Percentiles rank a stretch among this genome's conserved stretches.
These are phyloP conservation scores for Palythoa grandis DNA, from an alignment of 92 coral and sea anemone species.

Conservation along the genomic window DNA sequence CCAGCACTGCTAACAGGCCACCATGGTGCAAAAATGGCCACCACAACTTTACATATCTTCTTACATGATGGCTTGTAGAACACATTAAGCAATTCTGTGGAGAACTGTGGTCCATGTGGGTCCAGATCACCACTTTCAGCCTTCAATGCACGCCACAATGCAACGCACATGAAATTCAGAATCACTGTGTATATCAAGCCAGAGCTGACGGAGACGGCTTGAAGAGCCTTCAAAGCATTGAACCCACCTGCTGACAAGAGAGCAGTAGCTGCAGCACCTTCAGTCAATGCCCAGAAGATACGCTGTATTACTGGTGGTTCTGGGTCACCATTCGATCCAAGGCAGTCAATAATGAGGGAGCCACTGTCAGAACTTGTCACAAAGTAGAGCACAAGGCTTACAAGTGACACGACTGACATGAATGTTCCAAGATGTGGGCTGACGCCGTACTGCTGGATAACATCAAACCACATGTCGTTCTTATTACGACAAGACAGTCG, in stretches of 20 bases:
- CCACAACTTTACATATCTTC: constrained; percentile 39
- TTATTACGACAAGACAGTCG: constrained; percentile 54
- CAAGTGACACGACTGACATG: constrained; percentile 75
- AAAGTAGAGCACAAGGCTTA: constrained; percentile 80
- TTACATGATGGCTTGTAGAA: constrained; percentile 44
- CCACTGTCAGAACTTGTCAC: constrained; percentile 98
- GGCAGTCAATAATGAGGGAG: constrained; percentile 88
- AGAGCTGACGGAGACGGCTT: constrained; percentile 58
- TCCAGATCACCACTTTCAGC: constrained; percentile 70
- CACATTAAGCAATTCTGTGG: constrained; percentile 55
- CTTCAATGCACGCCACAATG: constrained; percentile 73
- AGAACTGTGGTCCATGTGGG: constrained; percentile 63
- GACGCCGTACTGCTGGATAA: constrained; percentile 55
- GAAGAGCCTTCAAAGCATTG: constrained; percentile 63
- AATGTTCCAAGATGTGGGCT: constrained; percentile 55
- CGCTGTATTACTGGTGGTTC: constrained; percentile 91
- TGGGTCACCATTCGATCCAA: constrained; percentile 89
- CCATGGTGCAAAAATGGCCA: constrained; percentile 52
- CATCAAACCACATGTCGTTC: constrained; percentile 58
- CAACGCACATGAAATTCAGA: constrained; percentile 72
- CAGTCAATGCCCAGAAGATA: constrained; percentile 93
- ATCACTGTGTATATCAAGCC: constrained; percentile 68
- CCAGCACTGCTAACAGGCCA: constrained; percentile 48
- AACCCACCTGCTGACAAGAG: constrained; percentile 67
- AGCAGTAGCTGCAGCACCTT: constrained; percentile 75